These are phyloP conservation scores for Butastur rufipennis DNA, from an alignment of 2,113 vertebrate species.

Conservation along the genomic window DNA sequence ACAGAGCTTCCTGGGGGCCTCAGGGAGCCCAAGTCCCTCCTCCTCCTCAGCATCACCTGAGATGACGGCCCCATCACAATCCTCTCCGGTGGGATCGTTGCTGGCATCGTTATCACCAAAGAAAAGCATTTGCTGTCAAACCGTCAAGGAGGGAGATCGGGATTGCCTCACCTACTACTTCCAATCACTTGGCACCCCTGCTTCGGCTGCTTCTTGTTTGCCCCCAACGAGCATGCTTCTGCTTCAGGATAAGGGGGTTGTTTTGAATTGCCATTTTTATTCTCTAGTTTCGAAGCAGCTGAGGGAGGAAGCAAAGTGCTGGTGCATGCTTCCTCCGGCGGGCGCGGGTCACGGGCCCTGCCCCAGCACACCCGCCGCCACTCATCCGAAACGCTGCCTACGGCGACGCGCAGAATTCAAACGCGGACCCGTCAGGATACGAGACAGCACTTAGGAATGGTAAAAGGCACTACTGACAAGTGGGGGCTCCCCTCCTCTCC, in stretches of 20 bases:
- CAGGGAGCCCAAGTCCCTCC: background rate
- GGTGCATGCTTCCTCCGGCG: accelerated
- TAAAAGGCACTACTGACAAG: background rate
- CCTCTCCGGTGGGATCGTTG: background rate
- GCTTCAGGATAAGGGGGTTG: background rate
- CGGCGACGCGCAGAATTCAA: accelerated
- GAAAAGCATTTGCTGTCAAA: background rate
- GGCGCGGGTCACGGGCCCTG: background rate
- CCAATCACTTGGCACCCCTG: background rate
- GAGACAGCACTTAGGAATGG: accelerated
- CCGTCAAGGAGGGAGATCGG: background rate
- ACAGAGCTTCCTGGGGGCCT: background rate
- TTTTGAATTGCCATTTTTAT: background rate
- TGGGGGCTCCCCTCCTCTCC: background rate
- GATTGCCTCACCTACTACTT: background rate
- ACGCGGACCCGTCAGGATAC: accelerated
- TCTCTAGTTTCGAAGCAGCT: background rate
- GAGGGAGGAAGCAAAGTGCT: background rate
- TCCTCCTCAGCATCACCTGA: background rate
- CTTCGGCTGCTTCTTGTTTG: background rate
- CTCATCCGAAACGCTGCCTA: accelerated
- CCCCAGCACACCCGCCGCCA: background rate
- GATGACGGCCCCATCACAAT: background rate
- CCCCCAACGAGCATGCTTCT: accelerated
- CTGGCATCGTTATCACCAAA: background rate